A percentile compares a stretch with the other conserved stretches of the same genome.
Conservation (phyloP, 2,888 invertebrate species). For the Caenorhabditis sinica region DNA sequence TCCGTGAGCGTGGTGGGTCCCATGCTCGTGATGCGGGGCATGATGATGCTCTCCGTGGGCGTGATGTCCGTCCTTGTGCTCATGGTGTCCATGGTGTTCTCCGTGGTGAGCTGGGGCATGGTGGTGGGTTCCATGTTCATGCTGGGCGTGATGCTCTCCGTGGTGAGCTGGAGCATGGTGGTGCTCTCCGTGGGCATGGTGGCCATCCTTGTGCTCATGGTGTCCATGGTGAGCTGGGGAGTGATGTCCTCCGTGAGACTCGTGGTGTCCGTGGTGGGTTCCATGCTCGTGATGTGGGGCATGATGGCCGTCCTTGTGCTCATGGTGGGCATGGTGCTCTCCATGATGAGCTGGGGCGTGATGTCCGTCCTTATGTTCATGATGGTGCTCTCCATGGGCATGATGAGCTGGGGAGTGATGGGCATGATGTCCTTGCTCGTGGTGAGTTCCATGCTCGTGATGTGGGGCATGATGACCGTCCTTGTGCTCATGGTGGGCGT, state of each 20-base stretch:
- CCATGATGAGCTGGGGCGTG: slow-evolving; percentile 31
- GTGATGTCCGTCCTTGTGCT: slow-evolving; percentile 27
- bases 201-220: slow-evolving; percentile 28
- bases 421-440: background rate
- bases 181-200: slow-evolving; percentile 35
- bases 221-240: slow-evolving; percentile 40
- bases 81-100: slow-evolving; percentile 27
- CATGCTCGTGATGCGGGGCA: slow-evolving; percentile 22
- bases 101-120: slow-evolving; percentile 23
- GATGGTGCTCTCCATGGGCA: slow-evolving; percentile 23
- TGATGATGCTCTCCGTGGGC: no score
- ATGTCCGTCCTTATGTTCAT: slow-evolving; percentile 30
- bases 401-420: slow-evolving; percentile 6
- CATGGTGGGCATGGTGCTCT: slow-evolving; percentile 30
- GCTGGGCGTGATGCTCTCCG: no score
- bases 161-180: slow-evolving; percentile 27
- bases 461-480: slow-evolving; percentile 1
- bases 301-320: slow-evolving; percentile 25
- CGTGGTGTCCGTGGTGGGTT: slow-evolving; percentile 45
- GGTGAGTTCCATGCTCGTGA: slow-evolving; percentile 26
- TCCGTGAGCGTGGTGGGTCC: slow-evolving; percentile 17
- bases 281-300: slow-evolving; percentile 24
- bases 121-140: background rate
- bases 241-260: slow-evolving; percentile 21
- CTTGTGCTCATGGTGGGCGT: slow-evolving; percentile 29